Base-by-base conservation (phyloP, 2,797 vertebrate species). In the Erithacus rubecula region DNA sequence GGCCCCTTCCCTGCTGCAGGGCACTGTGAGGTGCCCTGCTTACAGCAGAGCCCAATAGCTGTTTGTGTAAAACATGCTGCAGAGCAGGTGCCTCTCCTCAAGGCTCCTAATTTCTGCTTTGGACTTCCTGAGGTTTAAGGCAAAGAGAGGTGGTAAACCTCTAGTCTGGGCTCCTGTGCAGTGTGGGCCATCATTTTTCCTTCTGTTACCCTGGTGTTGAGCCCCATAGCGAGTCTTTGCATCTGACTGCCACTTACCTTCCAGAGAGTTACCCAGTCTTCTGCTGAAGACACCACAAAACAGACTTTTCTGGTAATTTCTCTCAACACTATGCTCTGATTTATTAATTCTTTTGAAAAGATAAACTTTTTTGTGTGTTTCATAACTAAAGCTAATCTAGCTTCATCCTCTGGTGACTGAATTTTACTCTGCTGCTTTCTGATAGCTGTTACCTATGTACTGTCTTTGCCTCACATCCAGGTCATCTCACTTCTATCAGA, bases 351-450 rank as follows among this genome's bases (percentile, higher is more conserved):
- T 37, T 70, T 21, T 37, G 9, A 44, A 58, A 65, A 59, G n/a
- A n/a, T 37, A 74, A 64, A 9, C 15, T n/a, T 12, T 24, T 2
- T 12, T 24, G 3, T 67, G 12, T 47, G 18, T 74, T 92, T 89
- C 41, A 16, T 70, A 71, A 78, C 34, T 47, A 36, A 89, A 79
- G 29, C 19, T 82, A n/a, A 68, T 44, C 27, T 72, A 70, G 23
- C 47, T 90, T 90, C 23, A 49, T 78, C 64, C 77, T 86, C 18
- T 55, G 36, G 58, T 51, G 30, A 55, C 27, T 86, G 58, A 22
- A 22, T 92, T 27, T 80, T 72, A 36, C 14, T 89, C 44, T 68
- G 30, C 22, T 69, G 62, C 47, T 88, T 32, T 78, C 47, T 94
- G 36, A 29, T 65, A 69, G 63, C 74, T 93, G 39, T 69, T 86